Percentiles rank a stretch among this genome's conserved stretches.
Evolutionary conservation across 2,113 vertebrate genomes (phyloP).

Genomic region (Actenoides lindsayi): DNA sequence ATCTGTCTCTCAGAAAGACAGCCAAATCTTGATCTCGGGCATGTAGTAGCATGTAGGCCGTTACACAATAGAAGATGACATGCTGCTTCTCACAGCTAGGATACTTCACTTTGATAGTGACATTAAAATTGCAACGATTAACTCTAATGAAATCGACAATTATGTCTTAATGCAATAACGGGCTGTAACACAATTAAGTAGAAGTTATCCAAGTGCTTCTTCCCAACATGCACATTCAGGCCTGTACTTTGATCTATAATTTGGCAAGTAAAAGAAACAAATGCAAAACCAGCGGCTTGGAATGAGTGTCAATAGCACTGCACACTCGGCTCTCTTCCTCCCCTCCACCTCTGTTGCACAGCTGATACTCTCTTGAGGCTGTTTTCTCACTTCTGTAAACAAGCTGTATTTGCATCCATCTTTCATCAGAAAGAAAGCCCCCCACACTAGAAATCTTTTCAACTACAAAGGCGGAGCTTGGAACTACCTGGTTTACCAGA

Average conservation of each 20-base stretch:
- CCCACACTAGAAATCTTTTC: neutral
- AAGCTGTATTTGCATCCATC: neutral
- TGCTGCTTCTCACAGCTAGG: slow-evolving; percentile 2
- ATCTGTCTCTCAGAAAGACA: neutral
- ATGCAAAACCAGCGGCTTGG: neutral
- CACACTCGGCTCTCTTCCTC: neutral
- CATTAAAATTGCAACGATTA: slow-evolving; percentile 57
- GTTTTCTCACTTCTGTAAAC: neutral
- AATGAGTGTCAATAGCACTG: neutral
- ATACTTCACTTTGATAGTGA: slow-evolving; percentile 5
- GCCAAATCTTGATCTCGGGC: neutral
- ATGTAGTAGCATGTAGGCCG: neutral
- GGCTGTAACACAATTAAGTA: slow-evolving; percentile 25
- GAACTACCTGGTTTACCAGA: neutral
- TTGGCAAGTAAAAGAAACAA: neutral
- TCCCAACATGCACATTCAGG: neutral
- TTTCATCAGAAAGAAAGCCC: neutral
- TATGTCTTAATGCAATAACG: slow-evolving; percentile 37
- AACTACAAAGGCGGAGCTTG: neutral
- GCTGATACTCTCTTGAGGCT: neutral
- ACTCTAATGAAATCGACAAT: slow-evolving; percentile 56
- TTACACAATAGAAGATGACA: neutral
- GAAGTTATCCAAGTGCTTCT: slow-evolving; percentile 16
- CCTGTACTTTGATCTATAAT: slow-evolving; percentile 22
- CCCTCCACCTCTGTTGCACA: neutral